phyloP scores from a whole-genome alignment of 2,888 invertebrate genomes.

The Hesperia comma region DNA sequence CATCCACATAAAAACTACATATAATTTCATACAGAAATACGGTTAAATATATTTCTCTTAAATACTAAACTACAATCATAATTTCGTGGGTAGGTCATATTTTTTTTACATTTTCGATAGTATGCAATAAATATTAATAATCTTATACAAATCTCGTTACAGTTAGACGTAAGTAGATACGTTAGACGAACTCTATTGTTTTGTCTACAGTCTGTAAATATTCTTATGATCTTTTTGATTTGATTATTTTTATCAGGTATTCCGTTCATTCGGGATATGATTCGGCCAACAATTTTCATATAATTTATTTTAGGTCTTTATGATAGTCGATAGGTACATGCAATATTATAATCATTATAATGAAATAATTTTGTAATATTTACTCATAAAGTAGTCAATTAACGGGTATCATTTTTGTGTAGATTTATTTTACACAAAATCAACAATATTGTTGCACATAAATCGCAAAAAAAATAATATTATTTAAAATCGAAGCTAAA shows the following conservation, averaged over 20 bases:
- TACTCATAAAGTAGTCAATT: neutral
- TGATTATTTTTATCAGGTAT: constrained; percentile 76
- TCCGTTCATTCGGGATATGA: constrained; percentile 77
- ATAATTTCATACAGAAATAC: constrained; percentile 85
- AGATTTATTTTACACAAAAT: constrained; percentile 23
- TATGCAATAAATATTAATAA: constrained; percentile 75
- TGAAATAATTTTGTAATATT: neutral
- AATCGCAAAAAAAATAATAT: constrained; percentile 18
- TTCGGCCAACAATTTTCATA: constrained; percentile 51
- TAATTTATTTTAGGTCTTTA: constrained; percentile 24
- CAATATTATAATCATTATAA: neutral
- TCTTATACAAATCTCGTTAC: constrained; percentile 69
- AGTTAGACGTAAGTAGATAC: constrained; percentile 59
- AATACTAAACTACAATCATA: constrained; percentile 76
- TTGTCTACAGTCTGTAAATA: constrained; percentile 70
- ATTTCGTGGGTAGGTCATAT: constrained; percentile 68
- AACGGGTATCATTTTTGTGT: neutral
- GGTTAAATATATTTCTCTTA: constrained; percentile 83
- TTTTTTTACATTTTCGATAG: constrained; percentile 79
- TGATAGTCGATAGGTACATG: constrained; percentile 3
- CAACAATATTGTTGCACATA: constrained; percentile 6
- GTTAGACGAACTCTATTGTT: constrained; percentile 60
- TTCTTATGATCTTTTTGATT: constrained; percentile 53
- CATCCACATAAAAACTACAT: constrained; percentile 83
- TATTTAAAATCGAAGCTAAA: constrained; percentile 18